Evolutionary conservation across 2,797 vertebrate genomes (phyloP).

Genomic region (Myripristis jacobus): DNA sequence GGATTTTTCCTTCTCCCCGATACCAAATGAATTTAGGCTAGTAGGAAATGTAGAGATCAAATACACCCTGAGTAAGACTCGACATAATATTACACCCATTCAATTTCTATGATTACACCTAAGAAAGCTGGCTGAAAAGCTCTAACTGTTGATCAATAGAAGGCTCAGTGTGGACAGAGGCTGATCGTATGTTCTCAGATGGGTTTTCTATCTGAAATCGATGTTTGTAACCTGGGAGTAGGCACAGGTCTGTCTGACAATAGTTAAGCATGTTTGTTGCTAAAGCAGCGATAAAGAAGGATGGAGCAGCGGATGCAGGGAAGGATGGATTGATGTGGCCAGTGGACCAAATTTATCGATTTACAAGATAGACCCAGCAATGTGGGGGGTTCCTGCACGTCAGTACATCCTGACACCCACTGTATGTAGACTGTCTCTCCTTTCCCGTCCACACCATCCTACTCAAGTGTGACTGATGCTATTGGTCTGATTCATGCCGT

Average conservation of each 20-base stretch:
- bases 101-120: too few species aligned
- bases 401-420: constrained; percentile 51
- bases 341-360: constrained; percentile 33
- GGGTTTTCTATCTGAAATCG: constrained; percentile 56
- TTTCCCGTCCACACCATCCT: constrained; percentile 40
- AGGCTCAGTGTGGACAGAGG: background rate
- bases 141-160: background rate
- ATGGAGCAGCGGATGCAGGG: constrained; percentile 2
- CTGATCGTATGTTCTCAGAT: constrained; percentile 33
- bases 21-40: too few species aligned
- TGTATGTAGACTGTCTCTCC: constrained; percentile 31
- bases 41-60: too few species aligned
- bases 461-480: constrained; percentile 62
- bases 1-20: too few species aligned
- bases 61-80: too few species aligned
- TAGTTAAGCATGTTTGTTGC: constrained; percentile 39
- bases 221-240: constrained; percentile 31
- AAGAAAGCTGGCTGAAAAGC: background rate
- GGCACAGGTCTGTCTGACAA: constrained; percentile 13
- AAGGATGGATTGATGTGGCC: constrained; percentile 36
- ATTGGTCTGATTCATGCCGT: constrained; percentile 55
- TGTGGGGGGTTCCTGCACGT: constrained; percentile 27
- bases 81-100: too few species aligned
- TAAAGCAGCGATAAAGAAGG: constrained; percentile 10
- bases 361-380: constrained; percentile 31